Evolutionary conservation across 2,797 vertebrate species (phyloP).

Genomic region (Eulemur albifrons): DNA sequence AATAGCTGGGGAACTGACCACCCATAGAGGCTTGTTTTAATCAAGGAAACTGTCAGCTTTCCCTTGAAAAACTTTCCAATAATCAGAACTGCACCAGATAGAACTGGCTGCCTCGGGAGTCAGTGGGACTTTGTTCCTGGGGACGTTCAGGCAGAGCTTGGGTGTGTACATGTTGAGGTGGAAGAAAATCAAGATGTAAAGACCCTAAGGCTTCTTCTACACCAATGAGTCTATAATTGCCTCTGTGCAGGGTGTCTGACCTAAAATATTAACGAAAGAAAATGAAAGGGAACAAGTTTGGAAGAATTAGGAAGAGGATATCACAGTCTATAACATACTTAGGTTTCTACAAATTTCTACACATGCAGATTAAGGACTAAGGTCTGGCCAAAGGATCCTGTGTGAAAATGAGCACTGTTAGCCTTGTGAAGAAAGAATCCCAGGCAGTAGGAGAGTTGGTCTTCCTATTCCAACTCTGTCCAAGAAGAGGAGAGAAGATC

Average conservation of each 20-base stretch:
- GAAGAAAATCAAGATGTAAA: neutral
- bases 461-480: neutral
- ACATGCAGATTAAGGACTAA: neutral
- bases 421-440: neutral
- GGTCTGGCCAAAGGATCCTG: neutral
- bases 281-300: neutral
- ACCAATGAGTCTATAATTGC: neutral
- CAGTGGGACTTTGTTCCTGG: neutral
- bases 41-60: neutral
- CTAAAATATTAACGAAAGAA: neutral
- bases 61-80: neutral
- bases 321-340: neutral
- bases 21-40: neutral
- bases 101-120: neutral
- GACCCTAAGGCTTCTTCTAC: neutral
- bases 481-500: neutral
- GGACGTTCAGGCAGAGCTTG: neutral
- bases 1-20: neutral
- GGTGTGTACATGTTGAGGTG: neutral
- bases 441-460: neutral
- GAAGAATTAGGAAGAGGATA: neutral
- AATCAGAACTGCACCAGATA: neutral
- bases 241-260: neutral
- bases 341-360: neutral
- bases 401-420: neutral